Evolutionary conservation across 2,797 vertebrate species (phyloP).

Genomic region (Acomys russatus): DNA sequence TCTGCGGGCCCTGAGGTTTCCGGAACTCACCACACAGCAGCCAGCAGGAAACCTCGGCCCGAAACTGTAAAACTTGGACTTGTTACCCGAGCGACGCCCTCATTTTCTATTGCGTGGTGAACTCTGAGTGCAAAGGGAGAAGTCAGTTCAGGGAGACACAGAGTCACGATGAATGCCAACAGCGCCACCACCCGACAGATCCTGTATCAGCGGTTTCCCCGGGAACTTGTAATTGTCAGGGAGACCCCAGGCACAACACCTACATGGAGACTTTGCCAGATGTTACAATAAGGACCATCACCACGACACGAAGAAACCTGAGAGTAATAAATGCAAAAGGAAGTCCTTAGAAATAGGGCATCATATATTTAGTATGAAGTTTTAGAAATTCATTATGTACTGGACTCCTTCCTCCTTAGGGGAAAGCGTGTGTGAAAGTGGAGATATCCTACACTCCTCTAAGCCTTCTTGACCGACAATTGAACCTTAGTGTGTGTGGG

Average conservation of each 20-base stretch:
- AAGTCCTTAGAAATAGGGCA: background rate
- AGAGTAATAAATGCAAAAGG: background rate
- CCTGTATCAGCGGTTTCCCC: accelerated
- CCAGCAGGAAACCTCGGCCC: conserved; percentile 50
- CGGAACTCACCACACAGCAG: conserved; percentile 29
- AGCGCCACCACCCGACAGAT: conserved; percentile 50
- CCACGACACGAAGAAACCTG: too few species aligned
- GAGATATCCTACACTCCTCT: background rate
- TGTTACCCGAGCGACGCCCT: background rate
- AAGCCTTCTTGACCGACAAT: background rate
- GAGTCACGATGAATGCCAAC: background rate
- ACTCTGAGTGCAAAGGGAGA: background rate
- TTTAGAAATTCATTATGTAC: background rate
- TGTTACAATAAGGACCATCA: background rate
- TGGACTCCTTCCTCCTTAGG: background rate
- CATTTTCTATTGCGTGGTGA: background rate
- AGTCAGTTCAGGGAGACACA: background rate
- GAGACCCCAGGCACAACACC: background rate
- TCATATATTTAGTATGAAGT: background rate
- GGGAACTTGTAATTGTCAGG: background rate
- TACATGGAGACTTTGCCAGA: background rate
- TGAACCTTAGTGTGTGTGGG: background rate
- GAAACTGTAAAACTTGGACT: conserved; percentile 15
- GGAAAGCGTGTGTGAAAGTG: background rate
- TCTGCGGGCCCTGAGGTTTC: conserved; percentile 69